Conservation (phyloP, 2,113 vertebrate genomes). For the Xenopus tropicalis region UCB_Xtro_10.0 CM004443.2:205587501-205588000, state of each 20-base stretch:
- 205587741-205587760: constrained; percentile 54
- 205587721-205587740: constrained; percentile 67
- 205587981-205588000: too few species aligned
- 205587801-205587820: constrained; percentile 59
- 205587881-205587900: too few species aligned
- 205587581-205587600: constrained; percentile 41
- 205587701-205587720: constrained; percentile 75
- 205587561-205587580: not conserved
- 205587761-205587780: constrained; percentile 54
- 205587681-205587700: constrained; percentile 61
- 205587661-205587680: constrained; percentile 27
- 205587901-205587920: too few species aligned
- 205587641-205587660: constrained; percentile 55
- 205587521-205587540: too few species aligned
- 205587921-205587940: too few species aligned
- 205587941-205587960: too few species aligned
- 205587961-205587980: too few species aligned
- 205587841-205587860: not conserved
- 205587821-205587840: constrained; percentile 52
- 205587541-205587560: too few species aligned
- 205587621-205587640: not conserved
- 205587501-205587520: too few species aligned
- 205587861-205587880: too few species aligned
- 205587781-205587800: constrained; percentile 54
- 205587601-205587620: constrained; percentile 42